phyloP scores from a whole-genome alignment of 2,888 invertebrate genomes.

The Uloborus plumipes region DNA sequence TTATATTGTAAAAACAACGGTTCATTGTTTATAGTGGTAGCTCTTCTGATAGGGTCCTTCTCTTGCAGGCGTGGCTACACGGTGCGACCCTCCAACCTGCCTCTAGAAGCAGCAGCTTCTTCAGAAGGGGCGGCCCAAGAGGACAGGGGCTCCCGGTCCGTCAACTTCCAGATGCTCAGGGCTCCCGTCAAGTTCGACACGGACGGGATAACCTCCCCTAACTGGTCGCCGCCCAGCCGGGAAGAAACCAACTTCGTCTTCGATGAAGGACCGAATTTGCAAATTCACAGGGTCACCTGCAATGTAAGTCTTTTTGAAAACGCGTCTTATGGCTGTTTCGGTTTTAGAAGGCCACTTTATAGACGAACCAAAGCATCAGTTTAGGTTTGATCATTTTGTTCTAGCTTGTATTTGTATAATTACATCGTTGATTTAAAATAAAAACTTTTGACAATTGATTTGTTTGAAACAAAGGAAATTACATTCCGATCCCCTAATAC shows the following conservation, averaged over 20 bases:
- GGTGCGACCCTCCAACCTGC: conserved; percentile 39
- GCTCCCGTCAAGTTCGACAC: conserved; percentile 52
- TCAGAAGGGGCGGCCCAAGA: conserved; percentile 12
- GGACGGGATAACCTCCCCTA: conserved; percentile 36
- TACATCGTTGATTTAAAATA: too few relatives aligned
- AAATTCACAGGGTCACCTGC: conserved; percentile 51
- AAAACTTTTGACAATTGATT: too few relatives aligned
- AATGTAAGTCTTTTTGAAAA: conserved; percentile 34
- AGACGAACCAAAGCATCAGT: too few relatives aligned
- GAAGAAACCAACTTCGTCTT: conserved; percentile 28
- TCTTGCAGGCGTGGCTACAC: conserved; percentile 45
- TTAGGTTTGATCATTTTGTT: too few relatives aligned
- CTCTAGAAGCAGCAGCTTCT: conserved; percentile 23
- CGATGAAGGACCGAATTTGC: conserved; percentile 43
- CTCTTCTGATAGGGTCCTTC: background rate
- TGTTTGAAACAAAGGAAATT: too few relatives aligned
- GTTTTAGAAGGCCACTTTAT: too few relatives aligned
- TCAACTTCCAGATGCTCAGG: conserved; percentile 32
- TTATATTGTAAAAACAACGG: too few relatives aligned
- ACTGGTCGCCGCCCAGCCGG: conserved; percentile 33
- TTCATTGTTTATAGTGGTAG: too few relatives aligned
- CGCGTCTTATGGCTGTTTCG: too few relatives aligned
- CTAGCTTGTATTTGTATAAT: too few relatives aligned
- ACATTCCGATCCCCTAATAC: too few relatives aligned
- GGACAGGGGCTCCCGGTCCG: background rate